Conservation (phyloP, 2,888 invertebrate species). For the Conistra vaccinii region DNA sequence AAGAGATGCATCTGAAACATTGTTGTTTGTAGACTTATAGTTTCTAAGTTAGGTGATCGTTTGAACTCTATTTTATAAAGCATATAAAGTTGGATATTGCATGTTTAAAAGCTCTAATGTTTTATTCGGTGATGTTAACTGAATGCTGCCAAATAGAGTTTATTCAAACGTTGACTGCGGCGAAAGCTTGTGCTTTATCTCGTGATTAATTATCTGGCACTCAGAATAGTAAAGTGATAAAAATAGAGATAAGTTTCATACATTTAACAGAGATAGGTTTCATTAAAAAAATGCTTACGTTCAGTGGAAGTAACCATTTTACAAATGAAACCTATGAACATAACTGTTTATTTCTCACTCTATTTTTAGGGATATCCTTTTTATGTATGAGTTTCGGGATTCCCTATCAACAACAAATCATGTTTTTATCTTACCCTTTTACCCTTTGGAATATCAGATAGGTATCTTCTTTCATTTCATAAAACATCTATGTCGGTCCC, state of each 20-base stretch:
- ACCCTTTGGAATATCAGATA: not conserved
- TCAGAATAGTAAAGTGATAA: not conserved
- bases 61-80: not conserved
- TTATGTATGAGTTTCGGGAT: not conserved
- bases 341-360: too few relatives aligned
- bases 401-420: not conserved
- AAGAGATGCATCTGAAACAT: not conserved
- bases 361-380: too few relatives aligned
- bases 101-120: not conserved
- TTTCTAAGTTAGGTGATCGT: not conserved
- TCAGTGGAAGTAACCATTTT: too few relatives aligned
- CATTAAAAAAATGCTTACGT: too few relatives aligned
- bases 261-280: too few relatives aligned
- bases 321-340: too few relatives aligned
- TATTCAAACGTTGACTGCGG: not conserved
- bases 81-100: not conserved
- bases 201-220: not conserved
- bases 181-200: not conserved
- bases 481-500: not conserved
- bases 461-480: not conserved
- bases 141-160: not conserved
- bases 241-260: not conserved
- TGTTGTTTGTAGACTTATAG: not conserved
- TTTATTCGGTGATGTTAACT: not conserved
- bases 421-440: constrained; percentile 5